Conservation (phyloP, 2,888 invertebrate genomes). For the Phalangium opilio region DNA sequence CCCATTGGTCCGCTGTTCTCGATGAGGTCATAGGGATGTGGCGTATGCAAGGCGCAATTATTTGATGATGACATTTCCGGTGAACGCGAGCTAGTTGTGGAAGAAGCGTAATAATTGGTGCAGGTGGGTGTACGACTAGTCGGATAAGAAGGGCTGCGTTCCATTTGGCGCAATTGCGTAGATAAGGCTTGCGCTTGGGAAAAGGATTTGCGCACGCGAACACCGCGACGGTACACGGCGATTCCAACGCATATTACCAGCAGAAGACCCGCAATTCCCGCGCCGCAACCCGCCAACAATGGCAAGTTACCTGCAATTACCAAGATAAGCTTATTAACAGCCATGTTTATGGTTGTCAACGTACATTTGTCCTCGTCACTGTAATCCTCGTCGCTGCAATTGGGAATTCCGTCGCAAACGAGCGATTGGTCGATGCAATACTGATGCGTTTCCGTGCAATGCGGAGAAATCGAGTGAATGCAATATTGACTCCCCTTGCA, state of each 20-base stretch:
- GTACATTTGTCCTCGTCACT: conserved; percentile 30
- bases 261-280: conserved; percentile 5
- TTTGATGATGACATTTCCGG: too few species aligned
- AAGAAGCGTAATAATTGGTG: too few species aligned
- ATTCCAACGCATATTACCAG: conserved; percentile 2
- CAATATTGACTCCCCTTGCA: conserved; percentile 30
- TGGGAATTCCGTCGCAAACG: conserved; percentile 31
- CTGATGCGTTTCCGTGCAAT: conserved; percentile 25
- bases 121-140: conserved; percentile 6
- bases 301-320: conserved; percentile 12
- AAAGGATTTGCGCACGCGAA: conserved; percentile 9
- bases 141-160: conserved; percentile 20
- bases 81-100: too few species aligned
- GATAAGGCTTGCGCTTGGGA: conserved; percentile 15
- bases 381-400: conserved; percentile 33
- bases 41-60: too few species aligned
- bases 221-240: conserved; percentile 7
- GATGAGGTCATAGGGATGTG: too few species aligned
- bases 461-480: conserved; percentile 26
- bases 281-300: conserved; percentile 13
- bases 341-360: too few species aligned
- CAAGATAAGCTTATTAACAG: too few species aligned
- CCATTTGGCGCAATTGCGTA: conserved; percentile 21
- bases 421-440: conserved; percentile 32
- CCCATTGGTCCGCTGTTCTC: too few species aligned